Evolutionary conservation across 2,888 invertebrate genomes (phyloP).

Genomic region (Dryadula phaetusa): DNA sequence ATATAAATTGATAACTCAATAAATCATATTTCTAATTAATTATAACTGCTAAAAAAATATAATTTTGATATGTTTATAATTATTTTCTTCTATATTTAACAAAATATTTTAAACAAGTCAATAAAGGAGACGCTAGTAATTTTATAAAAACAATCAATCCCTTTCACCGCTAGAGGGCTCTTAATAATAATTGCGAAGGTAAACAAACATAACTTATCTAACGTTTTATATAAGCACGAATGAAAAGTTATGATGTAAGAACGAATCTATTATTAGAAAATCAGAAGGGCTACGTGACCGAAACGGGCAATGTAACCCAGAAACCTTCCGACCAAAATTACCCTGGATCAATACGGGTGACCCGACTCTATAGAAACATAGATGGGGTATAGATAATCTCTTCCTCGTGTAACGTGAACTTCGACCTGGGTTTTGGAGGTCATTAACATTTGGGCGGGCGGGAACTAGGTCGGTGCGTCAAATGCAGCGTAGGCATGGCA

Average conservation of each 20-base stretch:
- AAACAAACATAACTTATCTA: constrained; percentile 1
- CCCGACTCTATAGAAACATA: constrained; percentile 69
- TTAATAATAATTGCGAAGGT: constrained; percentile 34
- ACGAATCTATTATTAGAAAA: constrained; percentile 38
- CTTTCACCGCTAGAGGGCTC: constrained; percentile 2
- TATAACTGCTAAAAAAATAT: too few species aligned
- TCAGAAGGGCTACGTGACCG: constrained; percentile 52
- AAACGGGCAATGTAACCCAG: constrained; percentile 66
- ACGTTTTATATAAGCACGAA: constrained; percentile 14
- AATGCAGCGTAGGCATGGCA: constrained; percentile 71
- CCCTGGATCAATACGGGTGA: constrained; percentile 78
- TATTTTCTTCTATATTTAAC: neutral
- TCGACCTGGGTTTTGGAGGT: constrained; percentile 84
- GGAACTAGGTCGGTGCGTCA: constrained; percentile 76
- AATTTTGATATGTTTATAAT: too few species aligned
- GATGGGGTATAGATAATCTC: constrained; percentile 62
- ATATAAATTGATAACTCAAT: neutral
- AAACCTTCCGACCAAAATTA: constrained; percentile 66
- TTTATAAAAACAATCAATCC: neutral
- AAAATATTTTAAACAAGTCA: neutral
- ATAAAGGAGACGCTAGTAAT: neutral
- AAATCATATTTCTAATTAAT: neutral
- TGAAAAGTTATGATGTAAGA: constrained; percentile 22
- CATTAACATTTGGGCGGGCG: constrained; percentile 81
- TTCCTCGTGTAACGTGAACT: constrained; percentile 82